Conservation (phyloP, 2,797 vertebrate species). For the Myiothlypis chrysogaster region DNA sequence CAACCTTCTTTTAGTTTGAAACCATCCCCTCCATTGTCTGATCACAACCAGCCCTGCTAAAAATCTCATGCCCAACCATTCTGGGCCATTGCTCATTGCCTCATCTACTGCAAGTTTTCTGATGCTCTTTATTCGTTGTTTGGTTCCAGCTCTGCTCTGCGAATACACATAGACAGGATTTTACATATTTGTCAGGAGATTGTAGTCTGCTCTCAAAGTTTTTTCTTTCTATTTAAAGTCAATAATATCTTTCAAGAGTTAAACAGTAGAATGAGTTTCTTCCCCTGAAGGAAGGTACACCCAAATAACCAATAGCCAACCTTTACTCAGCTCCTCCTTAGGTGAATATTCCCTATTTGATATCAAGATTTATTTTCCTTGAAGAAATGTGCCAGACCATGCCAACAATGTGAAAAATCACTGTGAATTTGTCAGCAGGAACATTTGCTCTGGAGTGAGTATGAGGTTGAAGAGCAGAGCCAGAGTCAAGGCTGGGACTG, state of each 20-base stretch:
- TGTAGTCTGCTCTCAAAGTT: accelerated
- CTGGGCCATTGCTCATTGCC: accelerated
- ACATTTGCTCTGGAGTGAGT: not conserved
- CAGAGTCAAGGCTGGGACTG: not conserved
- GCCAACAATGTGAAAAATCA: not conserved
- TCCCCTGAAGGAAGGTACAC: not conserved
- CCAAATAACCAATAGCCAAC: not conserved
- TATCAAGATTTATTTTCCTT: not conserved
- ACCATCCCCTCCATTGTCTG: not conserved
- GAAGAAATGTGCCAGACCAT: not conserved
- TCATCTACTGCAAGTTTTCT: not conserved
- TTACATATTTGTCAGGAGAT: not conserved
- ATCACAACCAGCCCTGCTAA: not conserved
- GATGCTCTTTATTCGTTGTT: not conserved
- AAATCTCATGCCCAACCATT: not conserved
- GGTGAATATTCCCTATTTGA: not conserved
- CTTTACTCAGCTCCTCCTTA: not conserved
- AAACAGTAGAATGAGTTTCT: not conserved
- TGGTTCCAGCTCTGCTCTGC: not conserved
- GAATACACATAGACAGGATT: not conserved
- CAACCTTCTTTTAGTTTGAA: not conserved
- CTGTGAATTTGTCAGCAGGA: not conserved
- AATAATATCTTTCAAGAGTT: not conserved
- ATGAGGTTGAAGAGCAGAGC: not conserved
- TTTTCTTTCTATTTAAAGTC: not conserved